Evolutionary conservation across 2,797 vertebrate genomes (phyloP), one percentile per base, ranked within the genome.

Genomic region (Myotis planiceps): DNA sequence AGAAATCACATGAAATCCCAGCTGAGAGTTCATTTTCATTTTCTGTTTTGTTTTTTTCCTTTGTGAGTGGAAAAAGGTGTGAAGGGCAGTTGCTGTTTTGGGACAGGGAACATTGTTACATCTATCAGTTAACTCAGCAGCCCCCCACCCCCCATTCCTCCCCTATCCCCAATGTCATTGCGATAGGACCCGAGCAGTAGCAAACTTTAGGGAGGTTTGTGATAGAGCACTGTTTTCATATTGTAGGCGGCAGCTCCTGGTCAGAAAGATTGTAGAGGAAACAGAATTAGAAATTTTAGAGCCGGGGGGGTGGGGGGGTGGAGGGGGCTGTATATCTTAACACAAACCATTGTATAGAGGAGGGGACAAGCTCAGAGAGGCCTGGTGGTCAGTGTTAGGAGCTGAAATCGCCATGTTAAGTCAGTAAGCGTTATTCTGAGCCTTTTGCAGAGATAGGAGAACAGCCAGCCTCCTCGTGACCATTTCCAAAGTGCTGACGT

Each of bases 1-100:
- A 95, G 81, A 92, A 97, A 86, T 86, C 5, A 58, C 1, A 0
- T 79, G 65, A 80, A 88, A 27, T 72, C 16, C 49, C 72, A 71
- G 1, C 47, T 68, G 25, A 92, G 58, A 88, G 79, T 72, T 97
- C n/a, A 69, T 78, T 92, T 82, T 63, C 32, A 16, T 76, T 84
- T 92, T 84, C 42, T 81, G 5, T 42, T 16, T 49, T 78, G 27
- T 37, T 37, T 68, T 49, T 55, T 58, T 8, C 29, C 49, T 55
- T 92, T 92, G 49, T 74, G 58, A 90, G 42, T 69, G 39, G 49
- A 63, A 42, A 76, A 47, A 72, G 25, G 5, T 25, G 13, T 37
- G 45, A 66, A 79, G 34, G 25, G n/a, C 42, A 45, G 7, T 72
- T 80, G 42, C 39, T 94, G 18, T 81, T 92, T 75, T 0, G 0